Conservation (phyloP, 2,797 vertebrate genomes). For the Centropyge bicolor region DNA sequence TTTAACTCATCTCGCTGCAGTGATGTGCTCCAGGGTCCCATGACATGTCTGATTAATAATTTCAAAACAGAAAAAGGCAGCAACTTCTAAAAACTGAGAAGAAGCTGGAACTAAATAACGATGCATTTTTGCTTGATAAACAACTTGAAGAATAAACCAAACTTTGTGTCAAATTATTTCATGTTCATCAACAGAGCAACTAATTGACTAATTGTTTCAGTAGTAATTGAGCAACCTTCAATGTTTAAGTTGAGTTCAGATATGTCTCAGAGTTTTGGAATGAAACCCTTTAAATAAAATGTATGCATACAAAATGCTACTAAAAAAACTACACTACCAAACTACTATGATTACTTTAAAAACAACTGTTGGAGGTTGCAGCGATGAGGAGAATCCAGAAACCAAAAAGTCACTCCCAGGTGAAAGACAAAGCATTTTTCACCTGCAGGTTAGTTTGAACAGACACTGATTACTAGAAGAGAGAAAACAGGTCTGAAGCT, state of each 20-base stretch:
- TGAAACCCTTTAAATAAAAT: neutral
- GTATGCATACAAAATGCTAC: neutral
- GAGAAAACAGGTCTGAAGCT: neutral
- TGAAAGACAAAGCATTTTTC: constrained; percentile 12
- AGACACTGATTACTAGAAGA: constrained; percentile 25
- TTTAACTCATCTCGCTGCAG: neutral
- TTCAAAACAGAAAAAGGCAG: neutral
- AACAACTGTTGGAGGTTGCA: neutral
- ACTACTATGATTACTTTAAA: neutral
- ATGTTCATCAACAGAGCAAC: neutral
- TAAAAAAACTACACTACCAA: neutral
- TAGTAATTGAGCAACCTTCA: neutral
- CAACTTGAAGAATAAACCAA: neutral
- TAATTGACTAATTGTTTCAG: rapidly evolving
- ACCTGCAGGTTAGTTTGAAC: constrained; percentile 20
- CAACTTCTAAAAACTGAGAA: neutral
- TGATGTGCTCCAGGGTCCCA: neutral
- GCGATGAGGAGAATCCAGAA: neutral
- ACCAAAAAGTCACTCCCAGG: neutral
- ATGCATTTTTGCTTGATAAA: no score
- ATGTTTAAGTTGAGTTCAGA: neutral
- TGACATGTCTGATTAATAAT: neutral
- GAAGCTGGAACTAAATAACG: neutral
- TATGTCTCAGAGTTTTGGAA: constrained; percentile 12
- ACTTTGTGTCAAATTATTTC: neutral